A percentile compares a stretch with the other conserved stretches of the same genome.
These are phyloP conservation scores for Pangasius mekongensis DNA, from an alignment of 2,797 vertebrate species.

Conservation along the genomic window DNA sequence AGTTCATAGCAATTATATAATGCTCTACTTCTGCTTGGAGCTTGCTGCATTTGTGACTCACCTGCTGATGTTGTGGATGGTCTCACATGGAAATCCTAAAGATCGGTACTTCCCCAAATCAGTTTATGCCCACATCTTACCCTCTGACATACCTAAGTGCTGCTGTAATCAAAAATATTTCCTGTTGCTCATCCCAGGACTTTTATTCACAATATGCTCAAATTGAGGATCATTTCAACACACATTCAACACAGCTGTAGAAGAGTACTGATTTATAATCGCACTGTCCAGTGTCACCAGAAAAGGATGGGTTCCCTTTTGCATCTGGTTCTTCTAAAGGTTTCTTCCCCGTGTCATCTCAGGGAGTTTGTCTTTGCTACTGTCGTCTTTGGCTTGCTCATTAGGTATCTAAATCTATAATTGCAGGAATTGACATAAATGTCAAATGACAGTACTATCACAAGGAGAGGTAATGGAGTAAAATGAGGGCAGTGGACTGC, in stretches of 20 bases:
- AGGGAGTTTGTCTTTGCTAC: neutral
- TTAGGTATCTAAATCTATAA: neutral
- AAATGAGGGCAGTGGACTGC: neutral
- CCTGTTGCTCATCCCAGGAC: neutral
- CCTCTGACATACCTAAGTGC: neutral
- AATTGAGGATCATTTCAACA: neutral
- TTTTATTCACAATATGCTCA: no score
- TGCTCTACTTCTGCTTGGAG: neutral
- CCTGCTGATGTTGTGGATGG: neutral
- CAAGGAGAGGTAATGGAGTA: neutral
- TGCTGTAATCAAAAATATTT: constrained; percentile 1
- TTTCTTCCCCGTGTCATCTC: neutral
- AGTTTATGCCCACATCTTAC: neutral
- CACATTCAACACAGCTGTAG: neutral
- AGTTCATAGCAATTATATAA: neutral
- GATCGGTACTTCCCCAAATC: neutral
- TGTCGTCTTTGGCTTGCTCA: neutral
- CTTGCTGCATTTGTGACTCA: neutral
- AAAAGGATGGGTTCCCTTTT: neutral
- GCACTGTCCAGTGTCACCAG: neutral
- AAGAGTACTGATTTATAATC: neutral
- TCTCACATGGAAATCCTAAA: neutral
- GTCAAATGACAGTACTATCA: neutral
- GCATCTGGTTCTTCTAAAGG: neutral
- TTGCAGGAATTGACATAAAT: neutral